Percentiles rank a stretch among this genome's conserved stretches.
phyloP scores from a whole-genome alignment of 2,797 vertebrate genomes.

The Setipinna tenuifilis region DNA sequence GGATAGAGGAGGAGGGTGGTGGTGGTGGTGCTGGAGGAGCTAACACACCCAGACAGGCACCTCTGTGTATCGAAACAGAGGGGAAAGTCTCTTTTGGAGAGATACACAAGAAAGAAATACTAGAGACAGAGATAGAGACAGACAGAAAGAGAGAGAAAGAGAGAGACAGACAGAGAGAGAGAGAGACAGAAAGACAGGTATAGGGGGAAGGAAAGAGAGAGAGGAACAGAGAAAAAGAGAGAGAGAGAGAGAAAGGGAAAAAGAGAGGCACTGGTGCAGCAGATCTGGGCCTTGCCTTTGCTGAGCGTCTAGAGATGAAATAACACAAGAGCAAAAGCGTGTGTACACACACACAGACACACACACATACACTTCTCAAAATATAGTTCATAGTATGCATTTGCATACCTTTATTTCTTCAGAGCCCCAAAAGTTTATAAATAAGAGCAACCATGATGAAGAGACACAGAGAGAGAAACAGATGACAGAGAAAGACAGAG shows the following conservation, averaged over 20 bases:
- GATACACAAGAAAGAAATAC: neutral
- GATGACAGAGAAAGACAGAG: constrained; percentile 9
- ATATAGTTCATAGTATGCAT: constrained; percentile 25
- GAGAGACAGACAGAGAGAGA: neutral
- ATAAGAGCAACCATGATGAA: constrained; percentile 27
- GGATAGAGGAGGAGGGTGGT: neutral
- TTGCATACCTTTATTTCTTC: constrained; percentile 38
- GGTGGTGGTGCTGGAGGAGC: neutral
- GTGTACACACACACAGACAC: neutral
- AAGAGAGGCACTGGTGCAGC: neutral
- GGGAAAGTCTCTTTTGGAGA: neutral
- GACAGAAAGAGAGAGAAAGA: neutral
- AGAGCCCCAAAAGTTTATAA: constrained; percentile 27
- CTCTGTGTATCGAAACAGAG: neutral
- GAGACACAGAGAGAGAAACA: constrained; percentile 37
- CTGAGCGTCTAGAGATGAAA: neutral
- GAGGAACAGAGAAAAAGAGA: neutral
- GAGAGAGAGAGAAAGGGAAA: neutral
- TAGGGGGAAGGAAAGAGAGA: neutral
- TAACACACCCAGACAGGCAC: neutral
- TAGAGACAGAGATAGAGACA: neutral
- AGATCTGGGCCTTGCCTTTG: neutral
- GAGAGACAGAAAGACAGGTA: too few species aligned
- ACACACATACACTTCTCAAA: neutral
- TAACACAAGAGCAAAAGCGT: neutral